phyloP scores from a whole-genome alignment of 2,797 vertebrate species.

The Anguilla pacifica region DNA sequence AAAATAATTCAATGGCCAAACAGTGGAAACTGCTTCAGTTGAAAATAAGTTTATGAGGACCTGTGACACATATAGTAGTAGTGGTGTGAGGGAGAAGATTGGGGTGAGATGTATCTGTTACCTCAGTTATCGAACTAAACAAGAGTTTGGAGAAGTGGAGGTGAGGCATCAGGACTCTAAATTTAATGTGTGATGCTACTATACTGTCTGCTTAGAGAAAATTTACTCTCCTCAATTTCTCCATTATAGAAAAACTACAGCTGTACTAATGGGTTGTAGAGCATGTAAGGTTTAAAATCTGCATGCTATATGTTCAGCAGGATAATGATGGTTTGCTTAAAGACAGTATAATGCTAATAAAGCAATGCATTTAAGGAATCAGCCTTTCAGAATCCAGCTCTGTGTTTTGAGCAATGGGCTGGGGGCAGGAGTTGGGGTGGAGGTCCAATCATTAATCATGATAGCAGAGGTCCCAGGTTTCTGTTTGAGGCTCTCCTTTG shows the following conservation, averaged over 20 bases:
- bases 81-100: not conserved
- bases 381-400: not conserved
- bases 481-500: slow-evolving; percentile 4
- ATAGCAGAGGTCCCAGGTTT: not conserved
- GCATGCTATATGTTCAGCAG: not conserved
- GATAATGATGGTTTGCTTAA: not conserved
- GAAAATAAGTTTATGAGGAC: slow-evolving; percentile 8
- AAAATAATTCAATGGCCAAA: slow-evolving; percentile 2
- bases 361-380: not conserved
- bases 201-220: not conserved
- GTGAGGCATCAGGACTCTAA: not conserved
- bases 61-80: not conserved
- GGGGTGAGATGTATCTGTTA: not conserved
- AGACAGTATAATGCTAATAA: not conserved
- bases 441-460: slow-evolving; percentile 10
- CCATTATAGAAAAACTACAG: not conserved
- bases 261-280: not conserved
- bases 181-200: not conserved
- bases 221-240: not conserved
- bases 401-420: not conserved
- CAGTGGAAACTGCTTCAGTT: not conserved
- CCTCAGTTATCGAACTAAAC: not conserved
- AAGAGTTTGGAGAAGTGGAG: not conserved
- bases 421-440: not conserved
- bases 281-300: not conserved